Conservation (phyloP, 2,113 vertebrate species). For the Python bivittatus region DNA sequence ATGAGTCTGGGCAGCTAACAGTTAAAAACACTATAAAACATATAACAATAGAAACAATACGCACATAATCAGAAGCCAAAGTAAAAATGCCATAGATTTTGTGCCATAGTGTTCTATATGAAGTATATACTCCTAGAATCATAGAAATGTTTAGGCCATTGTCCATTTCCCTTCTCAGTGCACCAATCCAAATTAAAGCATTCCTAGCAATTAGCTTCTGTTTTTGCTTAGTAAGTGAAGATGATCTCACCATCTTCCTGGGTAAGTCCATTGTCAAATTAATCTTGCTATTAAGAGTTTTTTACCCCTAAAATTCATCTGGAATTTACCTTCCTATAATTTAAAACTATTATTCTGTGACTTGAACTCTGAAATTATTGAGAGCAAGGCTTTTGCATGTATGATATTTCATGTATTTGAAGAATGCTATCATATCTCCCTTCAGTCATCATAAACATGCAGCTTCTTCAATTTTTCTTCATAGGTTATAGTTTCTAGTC, state of each 20-base stretch:
- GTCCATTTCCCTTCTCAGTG: not conserved
- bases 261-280: too few relatives aligned
- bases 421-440: not conserved
- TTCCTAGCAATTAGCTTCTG: not conserved
- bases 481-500: not conserved
- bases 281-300: too few relatives aligned
- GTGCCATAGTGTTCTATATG: too few relatives aligned
- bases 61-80: too few relatives aligned
- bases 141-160: not conserved
- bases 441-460: not conserved
- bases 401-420: not conserved
- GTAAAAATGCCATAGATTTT: too few relatives aligned
- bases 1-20: too few relatives aligned
- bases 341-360: not conserved
- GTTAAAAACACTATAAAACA: too few relatives aligned
- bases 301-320: not conserved
- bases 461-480: not conserved
- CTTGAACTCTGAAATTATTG: not conserved
- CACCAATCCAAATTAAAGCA: not conserved
- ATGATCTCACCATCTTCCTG: not conserved
- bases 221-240: not conserved
- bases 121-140: too few relatives aligned
- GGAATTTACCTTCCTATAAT: not conserved
- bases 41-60: too few relatives aligned
- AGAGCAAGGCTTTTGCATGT: not conserved